Base-by-base conservation (phyloP, 2,888 invertebrate genomes). In the Pammene aurita region DNA sequence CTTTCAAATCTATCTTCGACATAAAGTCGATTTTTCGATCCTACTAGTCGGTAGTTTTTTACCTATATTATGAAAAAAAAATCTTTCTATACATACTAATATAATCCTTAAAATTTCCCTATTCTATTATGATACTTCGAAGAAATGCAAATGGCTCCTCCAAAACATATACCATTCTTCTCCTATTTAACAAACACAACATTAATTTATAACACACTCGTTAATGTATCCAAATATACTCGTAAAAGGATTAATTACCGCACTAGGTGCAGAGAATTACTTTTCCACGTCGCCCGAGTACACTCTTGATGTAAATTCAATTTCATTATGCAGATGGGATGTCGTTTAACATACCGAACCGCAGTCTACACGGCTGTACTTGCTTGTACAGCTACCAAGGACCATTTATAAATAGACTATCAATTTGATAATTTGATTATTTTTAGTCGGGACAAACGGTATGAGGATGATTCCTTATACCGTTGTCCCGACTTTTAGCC, bases 291-390 rank as follows among this genome's bases (percentile, higher is more conserved):
- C 41, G 50, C 67, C n/a, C 52, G 18, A 18, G 14, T n/a, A 67
- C 38, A 48, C 57, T 44, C 50, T 52, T 58, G 67, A 68, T 57
- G 67, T 63, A 57, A 63, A 68, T 68, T 68, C 67, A 68, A 68
- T 68, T 68, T 52, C 63, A 68, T 68, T 68, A 68, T 68, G 67
- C 63, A 68, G 57, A 68, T 68, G 35, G 57, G 63, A 57, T 57
- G 63, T 55, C 61, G 48, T 48, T 63, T 68, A 63, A 57, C 63
- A 63, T 63, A 56, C 41, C 54, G 48, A 44, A 57, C 67, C 67
- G 52, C 63, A 52, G 67, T 57, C 50, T 35, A 14, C 14, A 38
- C 50, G 5, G 38, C 26, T 18, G 44, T 9, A 34, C n/a, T 9
- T 14, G 44, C 13, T 44, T 46, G 13, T 26, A 44, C 7, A 38